Evolutionary conservation across 1,140 invertebrate genomes (phyloP).

Genomic region (Potamilus streckersoni): DNA sequence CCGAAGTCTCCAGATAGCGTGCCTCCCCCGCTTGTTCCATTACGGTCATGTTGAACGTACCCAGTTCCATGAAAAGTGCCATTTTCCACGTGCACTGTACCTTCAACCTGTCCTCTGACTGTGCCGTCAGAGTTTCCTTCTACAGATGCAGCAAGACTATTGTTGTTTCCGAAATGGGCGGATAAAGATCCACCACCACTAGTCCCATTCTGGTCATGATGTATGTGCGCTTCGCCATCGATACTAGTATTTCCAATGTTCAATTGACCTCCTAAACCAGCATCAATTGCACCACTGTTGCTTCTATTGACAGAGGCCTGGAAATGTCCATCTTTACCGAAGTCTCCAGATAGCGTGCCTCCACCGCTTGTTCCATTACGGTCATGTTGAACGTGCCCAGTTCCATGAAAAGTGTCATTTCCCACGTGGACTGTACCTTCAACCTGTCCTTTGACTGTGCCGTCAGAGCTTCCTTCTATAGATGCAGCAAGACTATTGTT

Average conservation of each 20-base stretch:
- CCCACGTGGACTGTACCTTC: no score
- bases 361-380: no score
- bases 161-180: not conserved
- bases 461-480: not conserved
- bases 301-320: not conserved
- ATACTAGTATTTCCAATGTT: not conserved
- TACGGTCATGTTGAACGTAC: no score
- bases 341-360: not conserved
- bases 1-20: not conserved
- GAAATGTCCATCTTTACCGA: not conserved
- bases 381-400: no score
- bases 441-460: not conserved
- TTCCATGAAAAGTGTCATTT: no score
- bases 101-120: not conserved
- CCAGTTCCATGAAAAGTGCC: no score
- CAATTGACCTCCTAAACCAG: not conserved
- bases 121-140: not conserved
- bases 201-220: slow-evolving; percentile 5
- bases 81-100: no score
- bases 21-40: not conserved
- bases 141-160: not conserved
- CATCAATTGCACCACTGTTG: not conserved
- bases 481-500: not conserved
- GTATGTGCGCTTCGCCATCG: not conserved
- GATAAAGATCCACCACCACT: not conserved